These are phyloP conservation scores for Notamacropus eugenii DNA, from an alignment of 2,797 vertebrate genomes.

Conservation along the genomic window DNA sequence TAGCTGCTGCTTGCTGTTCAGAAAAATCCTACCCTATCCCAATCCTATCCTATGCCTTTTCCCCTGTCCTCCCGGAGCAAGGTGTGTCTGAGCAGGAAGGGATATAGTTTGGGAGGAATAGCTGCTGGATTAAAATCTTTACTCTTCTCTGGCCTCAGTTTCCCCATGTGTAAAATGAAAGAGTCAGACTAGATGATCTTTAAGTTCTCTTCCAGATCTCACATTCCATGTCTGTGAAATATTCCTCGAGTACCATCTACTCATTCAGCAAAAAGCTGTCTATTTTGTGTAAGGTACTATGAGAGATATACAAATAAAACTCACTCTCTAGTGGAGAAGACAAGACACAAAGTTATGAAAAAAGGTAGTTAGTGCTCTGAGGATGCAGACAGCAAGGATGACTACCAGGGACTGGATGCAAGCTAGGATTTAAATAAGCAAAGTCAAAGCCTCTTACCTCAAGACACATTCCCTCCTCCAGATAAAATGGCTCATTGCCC, in stretches of 20 bases:
- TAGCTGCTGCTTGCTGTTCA: too few species aligned
- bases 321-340: background rate
- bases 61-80: background rate
- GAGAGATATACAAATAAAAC: background rate
- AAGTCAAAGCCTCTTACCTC: background rate
- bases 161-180: background rate
- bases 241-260: background rate
- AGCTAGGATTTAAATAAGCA: background rate
- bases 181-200: background rate
- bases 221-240: background rate
- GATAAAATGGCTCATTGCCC: background rate
- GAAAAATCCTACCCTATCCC: background rate
- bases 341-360: background rate
- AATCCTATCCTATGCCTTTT: background rate
- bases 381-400: background rate
- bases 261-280: background rate
- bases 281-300: background rate
- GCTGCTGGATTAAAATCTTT: background rate
- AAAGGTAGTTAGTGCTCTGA: background rate
- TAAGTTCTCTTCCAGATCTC: background rate
- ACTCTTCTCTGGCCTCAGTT: background rate
- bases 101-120: background rate
- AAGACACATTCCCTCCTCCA: background rate
- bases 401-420: background rate
- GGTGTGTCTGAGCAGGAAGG: background rate